Evolutionary conservation across 2,888 invertebrate species (phyloP), one percentile per base, ranked within the genome.

Genomic region (Amitus sp.): DNA sequence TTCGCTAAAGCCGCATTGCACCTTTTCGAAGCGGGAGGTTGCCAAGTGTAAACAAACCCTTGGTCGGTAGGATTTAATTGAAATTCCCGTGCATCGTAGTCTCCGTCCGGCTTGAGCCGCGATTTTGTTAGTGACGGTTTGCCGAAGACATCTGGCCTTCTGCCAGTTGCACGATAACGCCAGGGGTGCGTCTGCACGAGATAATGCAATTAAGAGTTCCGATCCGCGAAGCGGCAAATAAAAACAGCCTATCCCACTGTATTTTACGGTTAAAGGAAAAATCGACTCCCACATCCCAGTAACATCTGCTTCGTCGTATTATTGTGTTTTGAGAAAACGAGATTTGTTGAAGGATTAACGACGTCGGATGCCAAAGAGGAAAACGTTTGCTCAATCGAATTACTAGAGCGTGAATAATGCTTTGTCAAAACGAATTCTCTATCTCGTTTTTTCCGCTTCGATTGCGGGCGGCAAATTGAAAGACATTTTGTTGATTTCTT

Each of bases 161-260:
- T 51, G 69, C 76, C 76, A 76, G 68, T 65, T 43, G 55, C 66
- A 63, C 73, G 70, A 73, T 71, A 75, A 71, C 67, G 65, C 68
- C 68, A 62, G 65, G 61, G 64, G 72, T 66, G 70, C 71, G 71
- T 67, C 72, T 69, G 67, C 65, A 70, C 68, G 72, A 70, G 73
- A 75, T 77, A 73, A 76, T 71, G 74, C 70, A 77, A 77, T 75
- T 77, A 76, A 77, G 74, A 73, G 67, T 68, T 69, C 70, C 61
- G 66, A 70, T 69, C 73, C 70, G 68, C 67, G 52, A 10, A 45
- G 30, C 51, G 20, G 52, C 56, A 55, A 58, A 58, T 47, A 45
- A 59, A 48, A 56, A 53, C 42, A 13, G 39, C 34, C 48, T 33
- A 7, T 5, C 50, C 42, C 42, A 17, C 28, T 9, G 9, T 37